Conservation (phyloP, 2,797 vertebrate species). For the Melopsittacus undulatus region DNA sequence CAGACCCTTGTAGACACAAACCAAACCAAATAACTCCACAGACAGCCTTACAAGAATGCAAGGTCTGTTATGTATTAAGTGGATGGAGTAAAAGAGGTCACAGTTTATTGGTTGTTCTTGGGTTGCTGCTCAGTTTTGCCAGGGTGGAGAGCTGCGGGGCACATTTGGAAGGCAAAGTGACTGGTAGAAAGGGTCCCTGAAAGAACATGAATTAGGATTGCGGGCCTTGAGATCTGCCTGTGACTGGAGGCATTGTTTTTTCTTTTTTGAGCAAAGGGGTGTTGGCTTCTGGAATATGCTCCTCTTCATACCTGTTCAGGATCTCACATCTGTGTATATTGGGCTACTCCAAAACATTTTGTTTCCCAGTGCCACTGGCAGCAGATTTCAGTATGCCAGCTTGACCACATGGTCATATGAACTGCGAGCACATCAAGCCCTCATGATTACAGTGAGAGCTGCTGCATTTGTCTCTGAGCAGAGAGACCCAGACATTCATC, state of each 20-base stretch:
- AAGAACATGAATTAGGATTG: not conserved
- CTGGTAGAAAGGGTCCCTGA: not conserved
- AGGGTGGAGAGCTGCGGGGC: not conserved
- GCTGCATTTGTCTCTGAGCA: not conserved
- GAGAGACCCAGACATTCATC: not conserved
- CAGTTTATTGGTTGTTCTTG: slow-evolving; percentile 34
- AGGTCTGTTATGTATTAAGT: not conserved
- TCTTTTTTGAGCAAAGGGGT: not conserved
- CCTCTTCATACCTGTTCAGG: not conserved
- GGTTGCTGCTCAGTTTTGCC: slow-evolving; percentile 38
- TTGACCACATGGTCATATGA: rapidly evolving
- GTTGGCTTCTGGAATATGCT: not conserved
- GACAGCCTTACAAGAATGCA: slow-evolving; percentile 14
- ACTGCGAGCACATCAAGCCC: rapidly evolving
- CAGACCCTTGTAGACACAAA: not conserved
- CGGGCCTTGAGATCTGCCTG: not conserved
- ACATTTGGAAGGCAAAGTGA: not conserved
- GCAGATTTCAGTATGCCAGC: not conserved
- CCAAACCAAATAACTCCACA: not conserved
- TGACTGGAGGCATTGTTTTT: not conserved
- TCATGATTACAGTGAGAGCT: rapidly evolving
- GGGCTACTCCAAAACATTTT: not conserved
- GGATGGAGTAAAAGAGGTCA: slow-evolving; percentile 30
- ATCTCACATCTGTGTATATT: not conserved
- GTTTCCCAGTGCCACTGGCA: not conserved